phyloP scores from a whole-genome alignment of 2,888 invertebrate species.

The Gymnocheta viridis region DNA sequence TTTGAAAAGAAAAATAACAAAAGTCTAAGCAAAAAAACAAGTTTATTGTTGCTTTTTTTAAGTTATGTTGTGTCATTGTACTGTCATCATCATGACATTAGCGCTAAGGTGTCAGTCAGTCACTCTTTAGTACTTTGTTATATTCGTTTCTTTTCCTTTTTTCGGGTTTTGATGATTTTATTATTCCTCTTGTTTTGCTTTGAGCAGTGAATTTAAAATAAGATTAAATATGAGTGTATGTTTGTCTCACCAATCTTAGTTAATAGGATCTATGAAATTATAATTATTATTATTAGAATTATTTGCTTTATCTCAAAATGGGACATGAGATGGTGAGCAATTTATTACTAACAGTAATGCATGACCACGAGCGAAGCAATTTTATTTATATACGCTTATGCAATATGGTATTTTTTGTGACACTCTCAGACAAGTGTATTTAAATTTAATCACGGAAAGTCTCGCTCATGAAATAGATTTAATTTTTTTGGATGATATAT shows the following conservation, averaged over 20 bases:
- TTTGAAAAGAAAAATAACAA: background rate
- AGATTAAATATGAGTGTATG: slow-evolving; percentile 1
- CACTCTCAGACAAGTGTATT: too few relatives aligned
- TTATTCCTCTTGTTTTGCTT: background rate
- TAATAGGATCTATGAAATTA: background rate
- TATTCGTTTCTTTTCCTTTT: background rate
- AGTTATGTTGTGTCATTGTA: slow-evolving; percentile 29
- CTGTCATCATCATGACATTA: slow-evolving; percentile 48
- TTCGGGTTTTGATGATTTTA: background rate
- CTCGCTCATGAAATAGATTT: too few relatives aligned
- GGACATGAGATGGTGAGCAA: background rate
- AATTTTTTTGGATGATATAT: too few relatives aligned
- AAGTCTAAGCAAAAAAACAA: slow-evolving; percentile 5
- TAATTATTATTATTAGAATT: too few relatives aligned
- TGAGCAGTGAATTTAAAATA: slow-evolving; percentile 1
- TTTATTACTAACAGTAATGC: too few relatives aligned
- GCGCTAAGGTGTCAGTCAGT: slow-evolving; percentile 38
- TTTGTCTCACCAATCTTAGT: background rate
- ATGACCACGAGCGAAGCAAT: too few relatives aligned
- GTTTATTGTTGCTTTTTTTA: background rate
- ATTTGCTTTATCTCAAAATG: background rate
- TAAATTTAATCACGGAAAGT: too few relatives aligned
- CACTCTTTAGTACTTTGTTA: slow-evolving; percentile 5
- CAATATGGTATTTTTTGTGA: too few relatives aligned
- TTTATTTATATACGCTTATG: too few relatives aligned